Evolutionary conservation across 2,888 invertebrate species (phyloP), one percentile per base, ranked within the genome.

Genomic region (Drosophila infuscata): DNA sequence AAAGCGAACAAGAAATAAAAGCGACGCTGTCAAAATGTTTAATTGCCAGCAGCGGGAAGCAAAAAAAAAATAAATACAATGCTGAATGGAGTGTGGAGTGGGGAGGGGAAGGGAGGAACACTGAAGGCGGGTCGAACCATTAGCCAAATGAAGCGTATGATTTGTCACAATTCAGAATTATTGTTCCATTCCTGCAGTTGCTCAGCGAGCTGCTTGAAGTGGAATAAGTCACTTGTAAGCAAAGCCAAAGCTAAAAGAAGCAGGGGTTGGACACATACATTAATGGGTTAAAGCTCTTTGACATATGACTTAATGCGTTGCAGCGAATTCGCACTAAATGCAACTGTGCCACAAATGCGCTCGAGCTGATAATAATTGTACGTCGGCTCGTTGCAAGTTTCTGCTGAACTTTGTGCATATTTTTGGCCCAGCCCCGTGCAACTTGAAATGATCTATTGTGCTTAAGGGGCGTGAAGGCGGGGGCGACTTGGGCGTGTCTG

Each of bases 401-500:
- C 49, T 43, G 30, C 32, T 73, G 70, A 85, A 89, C 88, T 85
- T 89, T 84, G 48, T 72, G 84, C 82, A 81, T 87, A 79, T 87
- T 75, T 67, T 69, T 52, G 58, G 79, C 41, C 57, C 69, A 62
- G 66, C 56, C 46, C 54, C 20, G 52, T 59, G 36, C 43, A 25
- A 66, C 58, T 59, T 52, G 59, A 77, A 82, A 89, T 87, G 87
- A 87, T 87, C 88, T 89, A 87, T 90, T 87, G 85, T 87, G 53
- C 63, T 60, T 20, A 41, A 20, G 15, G 7, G 8, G 41, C n/a
- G 7, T 8, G 2, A 11, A 7, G 59, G 64, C 33, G 59, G 32
- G 41, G 5, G 38, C 25, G 11, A 6, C 25, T 25, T 20, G 64
- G 58, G 41, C 17, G 48, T 15, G 41, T 36, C n/a, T 29, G 65